Base-by-base conservation (phyloP, 2,888 invertebrate species). In the Rhingia rostrata region DNA sequence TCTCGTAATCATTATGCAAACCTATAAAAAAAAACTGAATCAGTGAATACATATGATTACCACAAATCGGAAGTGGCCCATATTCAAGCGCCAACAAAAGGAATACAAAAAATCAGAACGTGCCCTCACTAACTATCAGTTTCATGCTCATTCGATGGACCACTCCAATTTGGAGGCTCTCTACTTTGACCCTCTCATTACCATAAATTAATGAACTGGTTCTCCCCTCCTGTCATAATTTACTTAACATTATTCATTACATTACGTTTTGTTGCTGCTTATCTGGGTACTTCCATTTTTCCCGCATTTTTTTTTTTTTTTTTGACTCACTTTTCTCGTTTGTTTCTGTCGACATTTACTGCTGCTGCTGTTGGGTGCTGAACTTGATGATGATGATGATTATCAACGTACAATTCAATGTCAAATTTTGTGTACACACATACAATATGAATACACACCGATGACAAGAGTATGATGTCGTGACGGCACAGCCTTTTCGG, bases 141-240 rank as follows among this genome's bases (percentile, higher is more conserved):
- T 33, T 41, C 41, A 54, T 5, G 22, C 58, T 5, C 49, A 56
- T 54, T 51, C 35, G 64, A 39, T 64, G 69, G 53, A 64, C 35
- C 70, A 81, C 45, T 75, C 39, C 22, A 63, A 75, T 72, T 70
- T 75, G 64, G 41, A 43, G 75, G 64, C 58, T 69, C 75, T 58
- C 37, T 61, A 77, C 66, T 66, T 67, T 72, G 72, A 54, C 49
- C 43, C 53, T n/a, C 49, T 73, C 49, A 78, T 83, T 78, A 83
- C 67, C 82, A 78, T 83, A 73, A 83, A 78, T 78, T 78, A 63
- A 67, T 69, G 73, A 75, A 66, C 74, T 67, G 37, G 72, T 61
- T 43, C 35, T 58, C 12, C 51, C 45, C 30, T 47, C 32, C 51
- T 58, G 63, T 60, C 67, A 67, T 56, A 54, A 43, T 41, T 63